phyloP scores from a whole-genome alignment of 1,140 invertebrate genomes.

The Helicoverpa armigera region DNA sequence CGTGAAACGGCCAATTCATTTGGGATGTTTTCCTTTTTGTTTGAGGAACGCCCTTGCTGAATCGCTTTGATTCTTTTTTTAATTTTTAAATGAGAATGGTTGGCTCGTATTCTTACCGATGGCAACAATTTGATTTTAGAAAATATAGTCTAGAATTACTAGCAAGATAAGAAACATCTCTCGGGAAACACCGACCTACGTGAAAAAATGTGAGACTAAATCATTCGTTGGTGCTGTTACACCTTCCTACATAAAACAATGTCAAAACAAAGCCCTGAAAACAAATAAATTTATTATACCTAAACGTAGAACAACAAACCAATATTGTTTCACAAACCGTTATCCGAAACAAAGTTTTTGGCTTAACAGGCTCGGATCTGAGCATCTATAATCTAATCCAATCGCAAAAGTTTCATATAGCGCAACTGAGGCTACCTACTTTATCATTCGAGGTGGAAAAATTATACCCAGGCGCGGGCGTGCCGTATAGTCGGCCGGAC shows the following conservation, averaged over 20 bases:
- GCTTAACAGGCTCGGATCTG: constrained; percentile 13
- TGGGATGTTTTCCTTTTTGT: constrained; percentile 41
- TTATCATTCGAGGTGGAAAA: constrained; percentile 47
- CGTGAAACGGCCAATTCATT: constrained; percentile 46
- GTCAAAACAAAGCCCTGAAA: not conserved
- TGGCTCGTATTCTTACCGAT: not conserved
- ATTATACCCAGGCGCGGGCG: constrained; percentile 22
- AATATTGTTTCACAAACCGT: constrained; percentile 24
- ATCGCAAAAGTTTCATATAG: constrained; percentile 29
- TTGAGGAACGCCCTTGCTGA: constrained; percentile 11
- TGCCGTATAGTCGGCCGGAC: constrained; percentile 34
- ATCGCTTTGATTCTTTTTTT: not conserved
- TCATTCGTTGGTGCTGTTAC: too few species aligned
- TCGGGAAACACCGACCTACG: too few species aligned
- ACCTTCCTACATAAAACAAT: not conserved
- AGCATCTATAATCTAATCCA: constrained; percentile 35
- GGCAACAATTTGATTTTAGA: too few species aligned
- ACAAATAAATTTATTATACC: not conserved
- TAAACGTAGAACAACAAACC: constrained; percentile 9
- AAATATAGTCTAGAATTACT: too few species aligned
- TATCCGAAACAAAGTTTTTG: constrained; percentile 27
- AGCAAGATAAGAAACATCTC: too few species aligned
- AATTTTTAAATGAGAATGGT: too few species aligned
- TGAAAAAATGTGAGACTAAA: too few species aligned
- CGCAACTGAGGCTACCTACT: constrained; percentile 26